phyloP scores from a whole-genome alignment of 2,113 vertebrate genomes.

The Channa argus region DNA sequence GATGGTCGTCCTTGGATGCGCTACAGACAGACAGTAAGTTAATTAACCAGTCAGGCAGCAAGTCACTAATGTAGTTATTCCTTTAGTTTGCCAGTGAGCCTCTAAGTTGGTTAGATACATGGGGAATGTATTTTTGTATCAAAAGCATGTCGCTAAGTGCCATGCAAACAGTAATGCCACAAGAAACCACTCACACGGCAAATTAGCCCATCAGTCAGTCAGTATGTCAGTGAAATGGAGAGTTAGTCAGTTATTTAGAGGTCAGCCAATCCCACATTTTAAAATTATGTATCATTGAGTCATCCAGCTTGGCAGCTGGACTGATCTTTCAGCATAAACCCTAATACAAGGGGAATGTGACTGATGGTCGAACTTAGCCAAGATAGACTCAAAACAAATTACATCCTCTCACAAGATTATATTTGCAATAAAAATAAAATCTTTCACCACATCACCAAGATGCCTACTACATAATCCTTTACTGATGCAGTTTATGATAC shows the following conservation, averaged over 20 bases:
- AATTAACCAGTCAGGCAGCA: slow-evolving; percentile 65
- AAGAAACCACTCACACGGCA: slow-evolving; percentile 10
- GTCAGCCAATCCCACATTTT: background rate
- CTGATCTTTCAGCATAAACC: too few species aligned
- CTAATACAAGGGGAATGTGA: too few species aligned
- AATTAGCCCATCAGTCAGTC: slow-evolving; percentile 35
- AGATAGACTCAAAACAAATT: too few species aligned
- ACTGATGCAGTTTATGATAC: too few species aligned
- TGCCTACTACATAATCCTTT: too few species aligned
- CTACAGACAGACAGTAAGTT: slow-evolving; percentile 67
- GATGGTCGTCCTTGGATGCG: slow-evolving; percentile 68
- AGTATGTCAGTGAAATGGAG: slow-evolving; percentile 26
- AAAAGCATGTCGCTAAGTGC: slow-evolving; percentile 54
- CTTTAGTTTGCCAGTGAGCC: slow-evolving; percentile 37
- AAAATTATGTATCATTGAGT: background rate
- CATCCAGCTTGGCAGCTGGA: background rate
- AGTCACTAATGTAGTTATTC: slow-evolving; percentile 60
- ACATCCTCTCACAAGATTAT: too few species aligned
- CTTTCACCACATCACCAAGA: too few species aligned
- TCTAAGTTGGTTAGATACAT: slow-evolving; percentile 50
- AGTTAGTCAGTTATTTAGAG: slow-evolving; percentile 28
- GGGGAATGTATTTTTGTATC: slow-evolving; percentile 36
- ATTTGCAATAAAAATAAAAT: too few species aligned
- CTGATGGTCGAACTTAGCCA: too few species aligned
- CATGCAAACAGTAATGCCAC: slow-evolving; percentile 22